Conservation (phyloP, 2,797 vertebrate species). For the Chloroceryle amazona region DNA sequence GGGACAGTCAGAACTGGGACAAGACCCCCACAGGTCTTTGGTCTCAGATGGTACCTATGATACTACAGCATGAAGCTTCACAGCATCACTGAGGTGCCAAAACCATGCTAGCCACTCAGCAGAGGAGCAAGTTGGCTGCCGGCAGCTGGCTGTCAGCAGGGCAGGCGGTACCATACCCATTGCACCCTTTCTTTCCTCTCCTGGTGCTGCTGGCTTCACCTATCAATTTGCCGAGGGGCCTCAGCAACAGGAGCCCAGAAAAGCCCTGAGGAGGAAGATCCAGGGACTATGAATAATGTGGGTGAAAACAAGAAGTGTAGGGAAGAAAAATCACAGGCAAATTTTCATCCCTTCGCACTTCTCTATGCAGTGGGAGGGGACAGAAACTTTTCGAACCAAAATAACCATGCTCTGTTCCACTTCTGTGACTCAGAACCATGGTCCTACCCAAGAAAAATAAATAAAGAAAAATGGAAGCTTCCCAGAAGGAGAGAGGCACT, state of each 20-base stretch:
- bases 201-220: neutral
- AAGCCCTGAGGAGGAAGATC: constrained; percentile 5
- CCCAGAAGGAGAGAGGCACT: neutral
- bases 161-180: neutral
- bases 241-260: constrained; percentile 23
- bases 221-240: neutral
- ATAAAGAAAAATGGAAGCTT: neutral
- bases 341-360: constrained; percentile 57
- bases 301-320: constrained; percentile 24
- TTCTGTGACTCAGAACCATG: constrained; percentile 26
- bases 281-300: constrained; percentile 20
- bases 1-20: neutral
- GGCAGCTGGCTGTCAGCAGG: neutral
- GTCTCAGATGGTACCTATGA: neutral
- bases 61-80: neutral
- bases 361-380: constrained; percentile 45
- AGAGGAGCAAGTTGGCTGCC: neutral
- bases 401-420: neutral
- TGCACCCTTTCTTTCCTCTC: neutral
- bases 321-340: constrained; percentile 42
- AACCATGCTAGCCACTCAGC: rapidly evolving
- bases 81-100: neutral
- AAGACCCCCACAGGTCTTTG: neutral
- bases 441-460: constrained; percentile 28
- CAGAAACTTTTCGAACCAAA: constrained; percentile 52